Percentiles rank a stretch among this genome's conserved stretches.
Conservation (phyloP, 1,140 invertebrate species). For the Anadara kagoshimensis region DNA sequence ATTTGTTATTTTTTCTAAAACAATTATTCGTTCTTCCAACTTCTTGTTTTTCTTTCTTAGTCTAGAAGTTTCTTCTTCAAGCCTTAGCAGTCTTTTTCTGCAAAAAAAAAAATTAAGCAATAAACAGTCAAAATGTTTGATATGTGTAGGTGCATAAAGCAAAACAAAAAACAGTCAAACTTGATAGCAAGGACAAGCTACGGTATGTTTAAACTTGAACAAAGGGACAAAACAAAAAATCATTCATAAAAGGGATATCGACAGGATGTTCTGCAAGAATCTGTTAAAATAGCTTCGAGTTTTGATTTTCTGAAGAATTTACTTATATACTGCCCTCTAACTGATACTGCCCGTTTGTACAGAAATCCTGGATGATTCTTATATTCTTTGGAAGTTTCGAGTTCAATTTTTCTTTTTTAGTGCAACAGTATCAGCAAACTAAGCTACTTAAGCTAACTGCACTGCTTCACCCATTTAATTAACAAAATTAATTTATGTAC, state of each 20-base stretch:
- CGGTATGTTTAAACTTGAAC: constrained; percentile 12
- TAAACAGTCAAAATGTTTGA: constrained; percentile 2
- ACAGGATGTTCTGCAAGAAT: constrained; percentile 8
- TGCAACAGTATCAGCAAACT: no score
- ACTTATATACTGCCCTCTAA: no score
- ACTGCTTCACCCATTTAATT: no score
- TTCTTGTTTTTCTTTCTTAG: constrained; percentile 11
- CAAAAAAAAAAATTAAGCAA: constrained; percentile 11
- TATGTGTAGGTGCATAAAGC: constrained; percentile 5
- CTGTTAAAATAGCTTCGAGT: neutral
- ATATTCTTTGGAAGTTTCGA: no score
- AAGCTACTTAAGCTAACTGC: no score
- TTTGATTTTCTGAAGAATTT: neutral
- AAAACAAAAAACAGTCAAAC: constrained; percentile 4
- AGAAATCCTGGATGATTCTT: no score
- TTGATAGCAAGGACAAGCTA: constrained; percentile 7
- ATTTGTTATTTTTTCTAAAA: constrained; percentile 14
- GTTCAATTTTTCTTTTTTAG: no score
- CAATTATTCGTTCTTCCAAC: constrained; percentile 15
- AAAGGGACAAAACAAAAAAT: neutral
- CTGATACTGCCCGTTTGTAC: no score
- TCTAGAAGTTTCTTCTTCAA: constrained; percentile 10
- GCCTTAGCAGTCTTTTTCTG: constrained; percentile 13
- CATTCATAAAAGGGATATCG: neutral
- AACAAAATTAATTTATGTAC: no score